Percentiles rank a stretch among this genome's conserved stretches.
Conservation (phyloP, 2,113 vertebrate genomes). For the Buteo buteo region DNA sequence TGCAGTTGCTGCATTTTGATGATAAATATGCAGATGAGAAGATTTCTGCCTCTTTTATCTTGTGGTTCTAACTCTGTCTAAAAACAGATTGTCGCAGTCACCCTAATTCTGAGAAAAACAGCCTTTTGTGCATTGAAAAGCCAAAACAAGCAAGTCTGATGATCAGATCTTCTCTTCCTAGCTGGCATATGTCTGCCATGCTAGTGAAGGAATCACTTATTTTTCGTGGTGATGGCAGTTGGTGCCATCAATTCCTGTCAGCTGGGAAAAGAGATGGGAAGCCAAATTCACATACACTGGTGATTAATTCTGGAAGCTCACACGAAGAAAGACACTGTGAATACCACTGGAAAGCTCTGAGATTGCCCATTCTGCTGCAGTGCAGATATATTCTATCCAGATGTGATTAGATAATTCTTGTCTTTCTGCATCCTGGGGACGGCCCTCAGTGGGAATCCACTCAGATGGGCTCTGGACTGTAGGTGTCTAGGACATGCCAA, state of each 20-base stretch:
- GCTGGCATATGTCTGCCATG: slow-evolving; percentile 51
- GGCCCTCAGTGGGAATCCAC: not conserved
- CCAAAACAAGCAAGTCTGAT: slow-evolving; percentile 52
- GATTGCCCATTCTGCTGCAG: not conserved
- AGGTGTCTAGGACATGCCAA: not conserved
- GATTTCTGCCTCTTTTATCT: slow-evolving; percentile 54
- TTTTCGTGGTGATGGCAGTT: slow-evolving; percentile 25
- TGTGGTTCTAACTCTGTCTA: slow-evolving; percentile 59
- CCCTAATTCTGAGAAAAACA: slow-evolving; percentile 68
- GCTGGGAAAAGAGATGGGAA: not conserved
- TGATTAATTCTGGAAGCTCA: slow-evolving; percentile 42
- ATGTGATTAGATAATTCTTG: not conserved
- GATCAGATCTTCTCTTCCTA: slow-evolving; percentile 44
- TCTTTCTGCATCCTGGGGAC: not conserved
- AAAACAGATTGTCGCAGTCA: slow-evolving; percentile 69
- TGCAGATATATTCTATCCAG: not conserved
- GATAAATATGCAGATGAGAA: slow-evolving; percentile 71
- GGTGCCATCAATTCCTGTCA: slow-evolving; percentile 57
- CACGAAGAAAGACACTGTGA: not conserved
- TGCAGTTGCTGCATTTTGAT: slow-evolving; percentile 71
- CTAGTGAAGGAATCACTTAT: slow-evolving; percentile 46
- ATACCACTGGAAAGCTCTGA: slow-evolving; percentile 4
- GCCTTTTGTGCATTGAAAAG: slow-evolving; percentile 58
- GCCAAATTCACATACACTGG: slow-evolving; percentile 17
- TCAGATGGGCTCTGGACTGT: not conserved